Evolutionary conservation across 2,113 vertebrate species (phyloP).

Genomic region (Hemichromis elongatus): DNA sequence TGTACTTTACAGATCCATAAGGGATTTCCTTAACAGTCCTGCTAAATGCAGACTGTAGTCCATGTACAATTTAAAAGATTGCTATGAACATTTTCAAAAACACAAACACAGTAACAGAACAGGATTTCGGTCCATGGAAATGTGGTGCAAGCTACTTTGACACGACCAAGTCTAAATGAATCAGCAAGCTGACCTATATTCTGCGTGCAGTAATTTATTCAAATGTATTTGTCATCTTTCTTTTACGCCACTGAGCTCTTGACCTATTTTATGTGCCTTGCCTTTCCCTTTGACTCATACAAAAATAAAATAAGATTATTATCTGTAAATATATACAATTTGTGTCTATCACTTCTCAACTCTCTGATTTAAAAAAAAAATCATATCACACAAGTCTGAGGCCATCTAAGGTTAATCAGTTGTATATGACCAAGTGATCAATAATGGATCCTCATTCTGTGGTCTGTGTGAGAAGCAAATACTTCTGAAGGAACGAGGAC

Average conservation of each 20-base stretch:
- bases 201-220: background rate
- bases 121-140: background rate
- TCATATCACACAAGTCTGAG: background rate
- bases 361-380: background rate
- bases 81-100: background rate
- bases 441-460: background rate
- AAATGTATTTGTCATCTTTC: background rate
- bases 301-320: background rate
- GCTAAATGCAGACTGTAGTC: background rate
- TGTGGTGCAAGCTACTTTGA: background rate
- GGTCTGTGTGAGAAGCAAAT: background rate
- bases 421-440: background rate
- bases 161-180: background rate
- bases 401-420: background rate
- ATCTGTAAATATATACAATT: background rate
- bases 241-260: background rate
- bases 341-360: background rate
- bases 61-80: background rate
- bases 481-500: background rate
- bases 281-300: background rate
- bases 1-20: conserved; percentile 10
- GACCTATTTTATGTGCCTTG: background rate
- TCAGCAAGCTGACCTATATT: background rate
- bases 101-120: background rate
- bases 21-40: background rate